These are phyloP conservation scores for Isotomurus palustris DNA, from an alignment of 2,888 invertebrate species.

Conservation along the genomic window DNA sequence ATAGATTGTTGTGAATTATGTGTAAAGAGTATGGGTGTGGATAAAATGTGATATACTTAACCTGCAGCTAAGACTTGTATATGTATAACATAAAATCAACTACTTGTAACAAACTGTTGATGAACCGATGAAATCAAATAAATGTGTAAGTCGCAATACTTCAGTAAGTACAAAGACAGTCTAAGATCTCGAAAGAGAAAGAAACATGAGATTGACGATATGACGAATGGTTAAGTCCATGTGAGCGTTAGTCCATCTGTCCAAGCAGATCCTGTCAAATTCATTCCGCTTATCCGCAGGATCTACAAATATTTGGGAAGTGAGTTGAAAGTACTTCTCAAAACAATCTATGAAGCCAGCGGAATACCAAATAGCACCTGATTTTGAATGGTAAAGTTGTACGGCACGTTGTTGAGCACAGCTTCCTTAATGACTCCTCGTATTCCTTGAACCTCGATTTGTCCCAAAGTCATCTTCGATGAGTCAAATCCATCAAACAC, in stretches of 20 bases:
- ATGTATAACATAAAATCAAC: no score
- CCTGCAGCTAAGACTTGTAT: no score
- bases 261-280: slow-evolving; percentile 28
- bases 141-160: no score
- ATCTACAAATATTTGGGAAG: slow-evolving; percentile 13
- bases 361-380: slow-evolving; percentile 1
- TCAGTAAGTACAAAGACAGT: no score
- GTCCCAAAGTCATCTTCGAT: slow-evolving; percentile 35
- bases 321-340: neutral
- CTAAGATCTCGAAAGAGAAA: no score
- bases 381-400: slow-evolving; percentile 20
- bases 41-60: no score
- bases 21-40: no score
- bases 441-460: slow-evolving; percentile 38
- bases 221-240: no score
- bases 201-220: no score
- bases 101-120: no score
- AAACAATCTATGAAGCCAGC: neutral
- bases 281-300: slow-evolving; percentile 28
- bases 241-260: slow-evolving; percentile 31
- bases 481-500: slow-evolving; percentile 31
- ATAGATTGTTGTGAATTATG: no score
- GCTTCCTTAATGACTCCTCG: slow-evolving; percentile 24
- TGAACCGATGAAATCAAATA: no score
- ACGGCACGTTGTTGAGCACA: slow-evolving; percentile 38